phyloP scores from a whole-genome alignment of 2,113 vertebrate genomes.

The Erinaceus europaeus region DNA sequence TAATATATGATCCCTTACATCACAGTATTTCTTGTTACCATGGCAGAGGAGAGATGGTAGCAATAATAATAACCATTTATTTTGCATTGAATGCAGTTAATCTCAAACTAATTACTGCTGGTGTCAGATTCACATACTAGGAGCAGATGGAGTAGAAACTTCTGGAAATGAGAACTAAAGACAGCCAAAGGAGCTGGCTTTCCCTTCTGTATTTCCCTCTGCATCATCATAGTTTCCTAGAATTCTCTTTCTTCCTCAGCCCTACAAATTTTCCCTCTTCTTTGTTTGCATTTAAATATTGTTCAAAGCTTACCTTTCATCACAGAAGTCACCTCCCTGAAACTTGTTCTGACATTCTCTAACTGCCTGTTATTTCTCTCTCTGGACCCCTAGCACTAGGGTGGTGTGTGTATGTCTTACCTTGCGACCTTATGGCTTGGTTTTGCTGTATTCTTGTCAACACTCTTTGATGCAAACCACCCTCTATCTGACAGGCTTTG shows the following conservation, averaged over 20 bases:
- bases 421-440: neutral
- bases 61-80: neutral
- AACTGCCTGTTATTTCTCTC: neutral
- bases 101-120: neutral
- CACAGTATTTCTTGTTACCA: neutral
- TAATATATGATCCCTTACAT: neutral
- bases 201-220: neutral
- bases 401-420: neutral
- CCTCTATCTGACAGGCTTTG: neutral
- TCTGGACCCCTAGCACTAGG: neutral
- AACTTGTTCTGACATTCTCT: neutral
- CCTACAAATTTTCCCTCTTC: neutral
- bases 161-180: constrained; percentile 2
- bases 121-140: neutral
- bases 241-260: fast-evolving
- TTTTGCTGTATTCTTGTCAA: neutral
- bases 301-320: neutral
- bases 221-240: neutral
- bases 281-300: neutral
- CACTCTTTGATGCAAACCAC: neutral
- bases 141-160: neutral
- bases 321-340: neutral
- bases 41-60: neutral
- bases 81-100: neutral
- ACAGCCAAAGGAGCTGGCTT: neutral